Evolutionary conservation across 2,888 invertebrate species (phyloP).

Genomic region (Catocala nupta): DNA sequence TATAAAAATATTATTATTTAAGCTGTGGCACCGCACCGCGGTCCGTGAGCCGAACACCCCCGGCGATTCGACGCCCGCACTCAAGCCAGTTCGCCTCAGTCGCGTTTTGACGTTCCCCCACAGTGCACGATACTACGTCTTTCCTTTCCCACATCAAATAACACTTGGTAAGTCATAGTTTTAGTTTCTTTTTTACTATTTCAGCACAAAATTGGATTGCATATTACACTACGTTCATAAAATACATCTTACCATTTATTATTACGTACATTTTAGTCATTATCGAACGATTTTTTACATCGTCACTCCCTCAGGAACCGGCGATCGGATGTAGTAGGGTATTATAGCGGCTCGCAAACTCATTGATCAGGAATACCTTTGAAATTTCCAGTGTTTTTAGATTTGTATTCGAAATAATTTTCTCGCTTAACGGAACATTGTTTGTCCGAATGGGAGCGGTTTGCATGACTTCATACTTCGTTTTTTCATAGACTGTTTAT

Average conservation of each 20-base stretch:
- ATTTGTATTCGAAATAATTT: constrained; percentile 35
- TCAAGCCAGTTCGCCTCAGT: constrained; percentile 63
- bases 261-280: constrained; percentile 21
- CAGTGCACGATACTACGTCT: constrained; percentile 65
- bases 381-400: constrained; percentile 13
- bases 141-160: constrained; percentile 62
- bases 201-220: constrained; percentile 21
- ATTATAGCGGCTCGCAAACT: constrained; percentile 49
- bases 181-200: constrained; percentile 37
- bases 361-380: constrained; percentile 57
- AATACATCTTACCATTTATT: constrained; percentile 15
- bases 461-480: constrained; percentile 65
- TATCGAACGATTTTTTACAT: constrained; percentile 37
- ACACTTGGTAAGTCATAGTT: constrained; percentile 70
- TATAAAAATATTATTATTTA: constrained; percentile 53
- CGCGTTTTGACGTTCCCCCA: constrained; percentile 69
- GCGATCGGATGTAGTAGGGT: constrained; percentile 51
- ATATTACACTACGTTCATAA: constrained; percentile 14
- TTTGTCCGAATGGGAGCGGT: constrained; percentile 61
- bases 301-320: constrained; percentile 59
- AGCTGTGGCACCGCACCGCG: constrained; percentile 53
- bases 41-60: constrained; percentile 60
- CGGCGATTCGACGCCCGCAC: constrained; percentile 49
- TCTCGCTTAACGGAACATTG: constrained; percentile 60
- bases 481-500: constrained; percentile 42